phyloP scores from a whole-genome alignment of 2,113 vertebrate genomes.

The Forbesichthys papilliferus region DNA sequence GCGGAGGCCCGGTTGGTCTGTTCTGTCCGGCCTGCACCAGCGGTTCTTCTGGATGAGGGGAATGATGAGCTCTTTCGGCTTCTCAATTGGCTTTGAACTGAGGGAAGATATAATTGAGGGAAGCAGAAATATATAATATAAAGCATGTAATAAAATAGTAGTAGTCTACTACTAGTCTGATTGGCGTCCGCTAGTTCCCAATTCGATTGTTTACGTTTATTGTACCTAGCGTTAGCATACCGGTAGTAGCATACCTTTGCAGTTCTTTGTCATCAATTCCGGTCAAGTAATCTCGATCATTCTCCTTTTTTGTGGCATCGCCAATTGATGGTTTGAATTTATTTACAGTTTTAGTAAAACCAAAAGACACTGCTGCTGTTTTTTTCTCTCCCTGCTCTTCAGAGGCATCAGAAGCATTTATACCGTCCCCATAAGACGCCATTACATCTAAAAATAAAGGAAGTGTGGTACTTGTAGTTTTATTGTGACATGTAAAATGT shows the following conservation, averaged over 20 bases:
- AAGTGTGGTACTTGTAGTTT: slow-evolving; percentile 66
- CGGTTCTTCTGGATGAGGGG: slow-evolving; percentile 85
- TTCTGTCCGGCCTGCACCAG: slow-evolving; percentile 66
- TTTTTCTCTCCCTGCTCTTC: slow-evolving; percentile 58
- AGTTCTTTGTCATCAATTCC: slow-evolving; percentile 76
- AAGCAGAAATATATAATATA: too few species aligned
- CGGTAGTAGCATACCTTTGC: slow-evolving; percentile 66
- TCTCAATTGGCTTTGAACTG: slow-evolving; percentile 78
- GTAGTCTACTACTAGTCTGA: too few species aligned
- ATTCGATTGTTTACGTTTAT: too few species aligned
- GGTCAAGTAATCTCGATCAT: slow-evolving; percentile 75
- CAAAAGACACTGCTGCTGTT: slow-evolving; percentile 74
- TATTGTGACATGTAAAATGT: accelerated
- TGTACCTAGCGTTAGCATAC: slow-evolving; percentile 3
- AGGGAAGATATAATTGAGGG: background rate
- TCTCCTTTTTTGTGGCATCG: slow-evolving; percentile 25
- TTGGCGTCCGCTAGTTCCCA: too few species aligned
- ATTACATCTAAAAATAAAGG: slow-evolving; percentile 34
- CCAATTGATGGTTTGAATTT: slow-evolving; percentile 59
- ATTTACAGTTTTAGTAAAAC: slow-evolving; percentile 77
- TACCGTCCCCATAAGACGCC: slow-evolving; percentile 62
- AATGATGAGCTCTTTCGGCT: slow-evolving; percentile 82
- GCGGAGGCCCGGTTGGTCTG: slow-evolving; percentile 19
- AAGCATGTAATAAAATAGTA: too few species aligned
- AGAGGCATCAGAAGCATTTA: background rate